These are phyloP conservation scores for Oncorhynchus kisutch DNA, from an alignment of 2,113 vertebrate genomes.

Conservation along the genomic window DNA sequence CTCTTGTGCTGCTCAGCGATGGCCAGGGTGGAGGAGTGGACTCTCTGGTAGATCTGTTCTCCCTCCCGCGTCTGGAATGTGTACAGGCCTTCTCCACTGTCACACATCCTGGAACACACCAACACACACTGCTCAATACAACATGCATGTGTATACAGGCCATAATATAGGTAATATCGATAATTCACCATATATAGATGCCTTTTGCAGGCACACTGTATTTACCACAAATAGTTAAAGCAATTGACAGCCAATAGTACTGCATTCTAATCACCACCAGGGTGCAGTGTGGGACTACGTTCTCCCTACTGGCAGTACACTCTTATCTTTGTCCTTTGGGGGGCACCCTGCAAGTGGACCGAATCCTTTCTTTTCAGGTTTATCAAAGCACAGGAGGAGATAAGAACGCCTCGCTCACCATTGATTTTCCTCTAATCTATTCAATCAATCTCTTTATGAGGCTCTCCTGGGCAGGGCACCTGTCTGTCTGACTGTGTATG, in stretches of 20 bases:
- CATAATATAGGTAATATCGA: too few species aligned
- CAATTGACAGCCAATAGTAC: not conserved
- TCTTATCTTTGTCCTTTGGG: conserved; percentile 33
- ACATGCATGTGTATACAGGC: too few species aligned
- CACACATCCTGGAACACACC: conserved; percentile 82
- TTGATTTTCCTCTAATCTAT: conserved; percentile 56
- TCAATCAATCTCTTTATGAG: conserved; percentile 53
- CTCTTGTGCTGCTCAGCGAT: conserved; percentile 96
- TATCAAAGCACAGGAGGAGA: conserved; percentile 50
- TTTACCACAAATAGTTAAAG: not conserved
- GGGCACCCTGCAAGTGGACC: conserved; percentile 38
- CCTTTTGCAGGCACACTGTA: too few species aligned
- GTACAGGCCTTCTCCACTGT: conserved; percentile 93
- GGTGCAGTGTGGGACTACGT: conserved; percentile 25
- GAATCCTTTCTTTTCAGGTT: conserved; percentile 46
- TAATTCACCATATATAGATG: too few species aligned
- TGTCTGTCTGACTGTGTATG: not conserved
- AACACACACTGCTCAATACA: conserved; percentile 2
- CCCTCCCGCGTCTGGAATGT: conserved; percentile 97
- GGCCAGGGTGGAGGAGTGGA: conserved; percentile 89
- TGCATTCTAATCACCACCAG: conserved; percentile 30
- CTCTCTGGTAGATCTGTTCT: conserved; percentile 95
- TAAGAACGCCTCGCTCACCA: conserved; percentile 42
- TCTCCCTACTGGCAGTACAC: not conserved
- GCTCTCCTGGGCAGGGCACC: conserved; percentile 14